Percentiles rank a stretch among this genome's conserved stretches.
These are phyloP conservation scores for Drosophila biarmipes DNA, from an alignment of 1,140 invertebrate genomes.

Conservation along the genomic window DNA sequence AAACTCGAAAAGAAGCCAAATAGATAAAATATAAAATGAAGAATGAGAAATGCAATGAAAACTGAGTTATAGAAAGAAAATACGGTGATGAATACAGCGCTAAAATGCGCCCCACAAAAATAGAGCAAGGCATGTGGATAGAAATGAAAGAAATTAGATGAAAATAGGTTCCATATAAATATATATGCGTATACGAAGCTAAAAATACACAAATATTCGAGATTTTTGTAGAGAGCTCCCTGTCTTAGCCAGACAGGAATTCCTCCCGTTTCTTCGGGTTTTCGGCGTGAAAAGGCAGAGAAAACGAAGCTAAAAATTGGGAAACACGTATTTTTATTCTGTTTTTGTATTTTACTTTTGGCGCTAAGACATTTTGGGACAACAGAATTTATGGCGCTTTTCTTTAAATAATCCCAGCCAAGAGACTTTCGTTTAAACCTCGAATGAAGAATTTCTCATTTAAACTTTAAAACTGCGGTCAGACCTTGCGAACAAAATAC, in stretches of 20 bases:
- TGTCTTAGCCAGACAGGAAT: conserved; percentile 70
- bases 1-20: conserved; percentile 35
- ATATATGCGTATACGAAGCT: conserved; percentile 11
- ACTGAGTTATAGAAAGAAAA: conserved; percentile 69
- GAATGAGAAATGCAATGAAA: conserved; percentile 52
- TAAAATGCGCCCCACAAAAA: conserved; percentile 69
- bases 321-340: conserved; percentile 39
- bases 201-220: conserved; percentile 46
- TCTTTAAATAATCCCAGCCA: conserved; percentile 6
- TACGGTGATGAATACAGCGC: conserved; percentile 52
- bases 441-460: conserved; percentile 8
- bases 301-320: conserved; percentile 48
- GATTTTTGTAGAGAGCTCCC: conserved; percentile 53
- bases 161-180: conserved; percentile 76
- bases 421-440: background rate
- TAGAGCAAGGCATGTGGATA: conserved; percentile 73
- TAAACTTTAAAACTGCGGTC: background rate
- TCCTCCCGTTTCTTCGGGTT: conserved; percentile 43
- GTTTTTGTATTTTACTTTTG: conserved; percentile 36
- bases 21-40: conserved; percentile 26
- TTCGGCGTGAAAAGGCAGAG: conserved; percentile 37
- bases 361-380: conserved; percentile 58
- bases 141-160: conserved; percentile 80
- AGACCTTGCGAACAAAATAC: background rate
- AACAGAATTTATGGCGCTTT: conserved; percentile 63